phyloP scores from a whole-genome alignment of 2,888 invertebrate genomes.

The Ectemnius cavifrons region DNA sequence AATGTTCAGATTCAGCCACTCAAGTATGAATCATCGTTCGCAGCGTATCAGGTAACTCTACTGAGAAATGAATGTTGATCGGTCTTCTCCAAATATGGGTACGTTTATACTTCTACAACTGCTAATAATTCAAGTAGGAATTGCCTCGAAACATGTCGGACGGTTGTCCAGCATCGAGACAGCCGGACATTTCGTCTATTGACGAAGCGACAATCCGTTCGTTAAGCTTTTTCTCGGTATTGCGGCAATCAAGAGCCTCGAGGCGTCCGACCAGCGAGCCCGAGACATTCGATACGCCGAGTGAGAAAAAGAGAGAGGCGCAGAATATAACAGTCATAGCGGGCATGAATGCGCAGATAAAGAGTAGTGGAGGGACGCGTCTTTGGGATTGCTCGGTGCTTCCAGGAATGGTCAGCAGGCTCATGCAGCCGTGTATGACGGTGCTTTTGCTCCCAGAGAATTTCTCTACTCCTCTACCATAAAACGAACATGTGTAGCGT shows the following conservation, averaged over 20 bases:
- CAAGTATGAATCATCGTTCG: too few species aligned
- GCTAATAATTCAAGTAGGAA: slow-evolving; percentile 27
- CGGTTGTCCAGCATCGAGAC: slow-evolving; percentile 53
- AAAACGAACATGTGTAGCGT: slow-evolving; percentile 39
- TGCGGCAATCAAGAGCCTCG: slow-evolving; percentile 52
- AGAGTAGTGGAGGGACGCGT: slow-evolving; percentile 33
- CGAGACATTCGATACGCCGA: slow-evolving; percentile 56
- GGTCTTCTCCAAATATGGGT: background rate
- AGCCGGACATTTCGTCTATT: slow-evolving; percentile 47
- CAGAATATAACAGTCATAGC: slow-evolving; percentile 39
- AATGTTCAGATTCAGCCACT: background rate
- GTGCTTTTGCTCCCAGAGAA: slow-evolving; percentile 29
- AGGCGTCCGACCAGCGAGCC: slow-evolving; percentile 20
- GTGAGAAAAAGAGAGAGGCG: slow-evolving; percentile 37
- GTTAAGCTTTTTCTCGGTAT: slow-evolving; percentile 62
- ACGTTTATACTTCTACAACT: background rate
- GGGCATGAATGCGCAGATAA: slow-evolving; percentile 46
- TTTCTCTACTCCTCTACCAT: slow-evolving; percentile 32
- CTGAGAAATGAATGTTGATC: background rate
- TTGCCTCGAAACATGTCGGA: slow-evolving; percentile 55
- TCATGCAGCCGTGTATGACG: slow-evolving; percentile 28
- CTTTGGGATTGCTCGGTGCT: slow-evolving; percentile 54
- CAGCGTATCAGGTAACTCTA: too few species aligned
- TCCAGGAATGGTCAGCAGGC: slow-evolving; percentile 46
- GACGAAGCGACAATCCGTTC: slow-evolving; percentile 59